phyloP scores from a whole-genome alignment of 2,797 vertebrate species.

The Cryptoblepharus egeriae region DNA sequence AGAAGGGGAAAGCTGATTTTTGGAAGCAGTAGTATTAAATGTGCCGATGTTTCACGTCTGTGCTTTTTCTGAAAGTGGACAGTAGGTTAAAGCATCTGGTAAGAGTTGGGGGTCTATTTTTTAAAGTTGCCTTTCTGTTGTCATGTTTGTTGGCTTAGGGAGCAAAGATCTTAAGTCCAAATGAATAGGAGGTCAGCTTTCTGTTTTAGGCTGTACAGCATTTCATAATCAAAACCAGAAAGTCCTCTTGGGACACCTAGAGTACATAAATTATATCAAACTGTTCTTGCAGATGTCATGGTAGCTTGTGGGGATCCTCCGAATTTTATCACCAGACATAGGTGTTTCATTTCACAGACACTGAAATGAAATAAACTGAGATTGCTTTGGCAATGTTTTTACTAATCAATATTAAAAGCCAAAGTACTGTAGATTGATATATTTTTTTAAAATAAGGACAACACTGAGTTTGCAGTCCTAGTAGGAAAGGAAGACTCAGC shows the following conservation, averaged over 20 bases:
- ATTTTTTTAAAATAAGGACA: not conserved
- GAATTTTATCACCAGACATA: not conserved
- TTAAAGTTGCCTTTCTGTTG: constrained; percentile 26
- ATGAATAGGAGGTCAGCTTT: constrained; percentile 3
- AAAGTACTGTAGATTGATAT: not conserved
- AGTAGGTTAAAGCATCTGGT: constrained; percentile 7
- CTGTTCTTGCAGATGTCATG: not conserved
- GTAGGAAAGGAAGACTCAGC: no score
- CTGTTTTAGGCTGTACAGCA: not conserved
- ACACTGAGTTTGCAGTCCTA: not conserved
- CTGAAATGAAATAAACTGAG: not conserved
- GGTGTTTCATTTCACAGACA: no score
- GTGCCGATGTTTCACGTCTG: not conserved
- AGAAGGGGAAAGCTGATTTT: not conserved
- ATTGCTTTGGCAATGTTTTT: not conserved
- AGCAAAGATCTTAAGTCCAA: not conserved
- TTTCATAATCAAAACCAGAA: not conserved
- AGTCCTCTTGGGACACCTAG: no score
- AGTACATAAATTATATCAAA: not conserved
- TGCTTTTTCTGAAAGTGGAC: not conserved
- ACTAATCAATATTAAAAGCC: not conserved
- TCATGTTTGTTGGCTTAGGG: not conserved
- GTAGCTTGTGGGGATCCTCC: not conserved
- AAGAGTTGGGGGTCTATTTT: constrained; percentile 8
- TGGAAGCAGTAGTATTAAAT: constrained; percentile 5